Base-by-base conservation (phyloP, 2,797 vertebrate genomes). In the Betta splendens region DNA sequence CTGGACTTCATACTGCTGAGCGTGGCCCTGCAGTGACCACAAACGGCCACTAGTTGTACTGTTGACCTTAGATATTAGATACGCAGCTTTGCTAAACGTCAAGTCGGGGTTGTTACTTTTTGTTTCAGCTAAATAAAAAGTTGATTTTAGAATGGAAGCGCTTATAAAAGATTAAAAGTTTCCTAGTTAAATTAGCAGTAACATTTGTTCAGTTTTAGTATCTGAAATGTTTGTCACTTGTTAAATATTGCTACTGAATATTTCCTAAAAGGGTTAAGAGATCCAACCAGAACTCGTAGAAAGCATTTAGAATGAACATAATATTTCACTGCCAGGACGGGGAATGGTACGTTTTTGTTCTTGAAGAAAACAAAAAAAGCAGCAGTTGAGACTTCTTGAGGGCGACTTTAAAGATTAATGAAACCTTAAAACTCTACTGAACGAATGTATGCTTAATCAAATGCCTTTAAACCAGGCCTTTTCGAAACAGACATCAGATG, bases 381-480 rank as follows among this genome's bases (percentile, higher is more conserved):
- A 51, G 64, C 18, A 5, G 40, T 60, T 53, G 18, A 65, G 69
- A 51, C 65, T 76, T 16, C 25, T 36, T 45, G 56, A 54, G 18
- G 38, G 60, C 47, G 50, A 68, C 47, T 53, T 67, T 44, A 5
- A 75, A 64, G 51, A 64, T 65, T 64, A 59, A 57, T 59, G 72
- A 80, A 83, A 87, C 80, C 81, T 87, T 87, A 79, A 80, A 84
- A 69, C 63, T 81, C 58, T 38, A 79, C 51, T 53, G 25, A 82
- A 77, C 81, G 91, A 93, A 92, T 93, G 91, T 92, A 91, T 48
- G 64, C 82, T 84, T 71, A 79, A 82, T 80, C 80, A 79, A 79
- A 85, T 84, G 89, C 92, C 89, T 92, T 92, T 69, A 82, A 80
- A 64, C 72, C 72, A 76, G 87, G 83, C 79, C 83, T 84, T 89